phyloP scores from a whole-genome alignment of 2,888 invertebrate species.

The Xestoiulus laeticollis region DNA sequence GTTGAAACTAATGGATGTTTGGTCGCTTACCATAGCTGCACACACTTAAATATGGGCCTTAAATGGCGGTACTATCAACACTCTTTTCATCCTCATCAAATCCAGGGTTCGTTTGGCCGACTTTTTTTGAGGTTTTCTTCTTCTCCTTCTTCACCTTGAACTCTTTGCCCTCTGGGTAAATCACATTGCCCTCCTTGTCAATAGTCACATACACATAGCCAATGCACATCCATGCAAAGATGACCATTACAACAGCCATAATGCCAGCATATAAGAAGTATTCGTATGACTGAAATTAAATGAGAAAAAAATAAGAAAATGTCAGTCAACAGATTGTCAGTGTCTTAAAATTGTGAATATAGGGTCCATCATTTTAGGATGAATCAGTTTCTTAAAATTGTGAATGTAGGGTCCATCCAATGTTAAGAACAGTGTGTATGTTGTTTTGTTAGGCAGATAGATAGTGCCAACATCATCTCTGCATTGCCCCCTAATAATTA shows the following conservation, averaged over 20 bases:
- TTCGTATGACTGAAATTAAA: slow-evolving; percentile 77
- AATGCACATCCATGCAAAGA: slow-evolving; percentile 82
- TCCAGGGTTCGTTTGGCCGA: neutral
- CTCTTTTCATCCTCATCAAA: neutral
- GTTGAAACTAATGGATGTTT: no score
- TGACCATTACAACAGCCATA: slow-evolving; percentile 82
- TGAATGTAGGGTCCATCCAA: no score
- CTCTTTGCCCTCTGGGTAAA: neutral
- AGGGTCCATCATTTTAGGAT: no score
- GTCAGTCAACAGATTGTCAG: neutral
- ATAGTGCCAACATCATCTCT: no score
- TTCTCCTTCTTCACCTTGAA: slow-evolving; percentile 57
- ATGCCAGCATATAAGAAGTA: slow-evolving; percentile 87
- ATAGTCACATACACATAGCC: slow-evolving; percentile 77
- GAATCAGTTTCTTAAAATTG: no score
- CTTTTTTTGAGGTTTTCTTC: neutral
- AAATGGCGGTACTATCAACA: no score
- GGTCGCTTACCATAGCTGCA: no score
- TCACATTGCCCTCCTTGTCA: slow-evolving; percentile 36
- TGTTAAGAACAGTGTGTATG: no score
- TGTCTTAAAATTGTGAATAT: neutral
- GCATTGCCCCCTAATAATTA: no score
- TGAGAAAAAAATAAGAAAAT: neutral
- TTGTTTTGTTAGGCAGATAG: no score
- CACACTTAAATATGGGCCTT: no score